phyloP scores from a whole-genome alignment of 2,113 vertebrate genomes.

The Oriolus oriolus region DNA sequence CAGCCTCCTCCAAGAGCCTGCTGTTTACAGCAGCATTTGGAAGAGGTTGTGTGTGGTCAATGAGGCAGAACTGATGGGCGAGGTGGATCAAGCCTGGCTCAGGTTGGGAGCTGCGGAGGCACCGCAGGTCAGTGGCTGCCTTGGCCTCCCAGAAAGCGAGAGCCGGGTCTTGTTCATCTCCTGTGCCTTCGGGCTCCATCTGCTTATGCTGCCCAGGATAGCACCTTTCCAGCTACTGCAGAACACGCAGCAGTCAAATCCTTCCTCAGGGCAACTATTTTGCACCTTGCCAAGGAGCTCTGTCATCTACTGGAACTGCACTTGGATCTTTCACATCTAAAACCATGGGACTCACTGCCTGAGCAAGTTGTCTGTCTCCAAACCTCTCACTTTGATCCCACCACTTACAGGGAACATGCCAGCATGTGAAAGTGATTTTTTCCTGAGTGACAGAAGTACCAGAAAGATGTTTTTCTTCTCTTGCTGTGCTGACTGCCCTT shows the following conservation, averaged over 20 bases:
- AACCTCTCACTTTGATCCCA: not conserved
- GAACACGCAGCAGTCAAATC: not conserved
- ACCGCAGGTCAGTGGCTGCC: not conserved
- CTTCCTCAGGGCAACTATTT: not conserved
- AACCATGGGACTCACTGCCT: not conserved
- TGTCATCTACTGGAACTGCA: not conserved
- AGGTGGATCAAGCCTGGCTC: conserved; percentile 38
- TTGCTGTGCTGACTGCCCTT: not conserved
- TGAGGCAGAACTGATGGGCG: conserved; percentile 49
- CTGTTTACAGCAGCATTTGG: conserved; percentile 25
- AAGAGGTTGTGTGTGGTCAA: not conserved
- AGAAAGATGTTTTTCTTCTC: not conserved
- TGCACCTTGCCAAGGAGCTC: not conserved
- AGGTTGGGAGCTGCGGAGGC: not conserved
- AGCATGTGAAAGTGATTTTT: not conserved
- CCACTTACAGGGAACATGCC: not conserved
- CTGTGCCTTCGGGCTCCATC: not conserved
- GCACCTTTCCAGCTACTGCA: not conserved
- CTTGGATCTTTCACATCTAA: not conserved
- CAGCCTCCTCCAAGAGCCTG: conserved; percentile 13
- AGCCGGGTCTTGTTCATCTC: not conserved
- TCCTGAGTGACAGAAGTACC: not conserved
- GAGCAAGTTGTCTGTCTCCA: not conserved
- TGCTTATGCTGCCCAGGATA: not conserved
- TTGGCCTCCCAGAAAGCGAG: not conserved